phyloP scores from a whole-genome alignment of 2,797 vertebrate genomes.

The Florisuga fusca region DNA sequence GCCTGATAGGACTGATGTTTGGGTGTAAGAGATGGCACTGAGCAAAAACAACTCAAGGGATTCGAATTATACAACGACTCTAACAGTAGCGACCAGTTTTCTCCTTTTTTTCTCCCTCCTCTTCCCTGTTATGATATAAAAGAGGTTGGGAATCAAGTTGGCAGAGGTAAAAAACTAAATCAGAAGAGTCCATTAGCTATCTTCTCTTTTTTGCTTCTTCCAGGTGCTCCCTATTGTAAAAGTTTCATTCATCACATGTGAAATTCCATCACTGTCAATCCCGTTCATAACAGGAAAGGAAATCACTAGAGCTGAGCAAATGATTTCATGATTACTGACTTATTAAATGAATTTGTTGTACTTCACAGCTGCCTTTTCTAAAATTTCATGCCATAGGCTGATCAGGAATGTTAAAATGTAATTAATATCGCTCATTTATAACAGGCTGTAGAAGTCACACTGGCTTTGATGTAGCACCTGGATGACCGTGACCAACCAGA shows the following conservation, averaged over 20 bases:
- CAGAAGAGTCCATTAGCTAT: neutral
- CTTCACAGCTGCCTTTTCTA: neutral
- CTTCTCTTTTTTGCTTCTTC: neutral
- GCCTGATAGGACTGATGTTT: neutral
- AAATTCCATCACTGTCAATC: neutral
- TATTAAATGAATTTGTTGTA: neutral
- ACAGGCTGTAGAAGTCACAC: rapidly evolving
- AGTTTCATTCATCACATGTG: neutral
- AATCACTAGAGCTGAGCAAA: neutral
- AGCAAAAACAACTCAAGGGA: neutral
- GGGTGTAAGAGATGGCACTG: neutral
- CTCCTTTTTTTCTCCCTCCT: neutral
- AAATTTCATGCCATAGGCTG: neutral
- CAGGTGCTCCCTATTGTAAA: neutral
- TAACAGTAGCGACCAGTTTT: neutral
- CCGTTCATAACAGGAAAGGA: neutral
- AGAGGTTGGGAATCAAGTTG: neutral
- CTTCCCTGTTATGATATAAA: neutral
- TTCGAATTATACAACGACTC: rapidly evolving
- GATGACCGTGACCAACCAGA: neutral
- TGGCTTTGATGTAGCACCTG: neutral
- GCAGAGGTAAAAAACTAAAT: neutral
- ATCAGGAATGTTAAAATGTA: neutral
- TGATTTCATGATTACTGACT: neutral
- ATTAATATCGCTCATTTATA: neutral